These are phyloP conservation scores for Saxidomus purpurata DNA, from an alignment of 1,140 invertebrate species.

Conservation along the genomic window DNA sequence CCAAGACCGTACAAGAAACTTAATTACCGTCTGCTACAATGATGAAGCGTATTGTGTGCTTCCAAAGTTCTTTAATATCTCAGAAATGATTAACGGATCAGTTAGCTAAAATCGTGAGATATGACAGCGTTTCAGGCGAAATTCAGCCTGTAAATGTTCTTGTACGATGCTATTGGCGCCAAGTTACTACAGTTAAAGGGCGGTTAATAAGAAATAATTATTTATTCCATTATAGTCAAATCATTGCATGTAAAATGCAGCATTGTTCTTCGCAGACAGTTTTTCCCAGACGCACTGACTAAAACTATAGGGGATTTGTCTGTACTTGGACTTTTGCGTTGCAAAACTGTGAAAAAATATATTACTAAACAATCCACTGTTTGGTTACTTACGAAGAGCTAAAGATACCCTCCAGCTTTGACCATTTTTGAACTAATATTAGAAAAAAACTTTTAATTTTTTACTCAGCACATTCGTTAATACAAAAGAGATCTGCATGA, in stretches of 20 bases:
- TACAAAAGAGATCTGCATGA: no score
- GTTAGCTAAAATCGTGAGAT: slow-evolving; percentile 4
- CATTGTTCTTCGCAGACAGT: background rate
- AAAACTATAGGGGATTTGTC: background rate
- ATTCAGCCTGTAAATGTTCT: background rate
- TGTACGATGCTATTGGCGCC: slow-evolving; percentile 9
- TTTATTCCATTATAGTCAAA: slow-evolving; percentile 11
- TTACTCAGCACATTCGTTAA: no score
- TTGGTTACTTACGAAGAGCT: no score
- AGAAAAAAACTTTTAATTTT: no score
- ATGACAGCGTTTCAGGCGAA: slow-evolving; percentile 1
- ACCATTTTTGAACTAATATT: no score
- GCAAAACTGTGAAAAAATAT: background rate
- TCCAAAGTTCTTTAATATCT: slow-evolving; percentile 9
- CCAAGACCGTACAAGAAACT: slow-evolving; percentile 42
- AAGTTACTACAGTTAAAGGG: background rate
- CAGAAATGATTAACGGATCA: slow-evolving; percentile 15
- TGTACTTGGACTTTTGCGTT: background rate
- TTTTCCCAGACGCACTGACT: background rate
- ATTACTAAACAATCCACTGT: no score
- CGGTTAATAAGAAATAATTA: slow-evolving; percentile 23
- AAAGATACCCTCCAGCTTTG: no score
- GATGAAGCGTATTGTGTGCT: slow-evolving; percentile 22
- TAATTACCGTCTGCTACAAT: slow-evolving; percentile 34
- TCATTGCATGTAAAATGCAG: background rate